Percentiles rank a stretch among this genome's conserved stretches.
These are phyloP conservation scores for Sebastiscus albofasciatus DNA, from an alignment of 2,797 vertebrate genomes.

Conservation along the genomic window DNA sequence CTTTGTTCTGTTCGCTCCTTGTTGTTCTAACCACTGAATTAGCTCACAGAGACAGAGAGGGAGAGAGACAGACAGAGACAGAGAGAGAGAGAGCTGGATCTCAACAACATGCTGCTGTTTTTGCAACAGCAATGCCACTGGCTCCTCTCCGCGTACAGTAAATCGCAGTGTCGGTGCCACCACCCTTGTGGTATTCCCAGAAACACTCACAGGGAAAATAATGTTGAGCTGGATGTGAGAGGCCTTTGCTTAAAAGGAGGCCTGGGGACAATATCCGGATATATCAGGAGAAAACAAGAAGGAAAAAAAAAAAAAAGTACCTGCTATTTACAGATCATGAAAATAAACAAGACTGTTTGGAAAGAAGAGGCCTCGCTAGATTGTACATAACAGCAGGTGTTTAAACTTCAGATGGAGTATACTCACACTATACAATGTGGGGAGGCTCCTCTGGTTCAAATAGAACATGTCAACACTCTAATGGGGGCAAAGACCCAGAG, in stretches of 20 bases:
- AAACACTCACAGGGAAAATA: slow-evolving; percentile 16
- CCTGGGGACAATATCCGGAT: slow-evolving; percentile 69
- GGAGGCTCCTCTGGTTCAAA: slow-evolving; percentile 65
- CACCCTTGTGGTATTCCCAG: slow-evolving; percentile 37
- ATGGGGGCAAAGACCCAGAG: slow-evolving; percentile 71
- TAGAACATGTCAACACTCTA: slow-evolving; percentile 68
- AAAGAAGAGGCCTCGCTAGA: slow-evolving; percentile 48
- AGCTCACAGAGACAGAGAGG: slow-evolving; percentile 62
- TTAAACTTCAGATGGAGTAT: slow-evolving; percentile 67
- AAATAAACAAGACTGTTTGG: slow-evolving; percentile 63
- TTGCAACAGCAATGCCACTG: slow-evolving; percentile 45
- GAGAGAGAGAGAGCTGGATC: slow-evolving; percentile 27
- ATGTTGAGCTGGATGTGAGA: slow-evolving; percentile 37
- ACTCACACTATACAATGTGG: slow-evolving; percentile 59
- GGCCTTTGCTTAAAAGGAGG: slow-evolving; percentile 41
- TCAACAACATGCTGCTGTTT: slow-evolving; percentile 69
- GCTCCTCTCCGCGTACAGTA: slow-evolving; percentile 56
- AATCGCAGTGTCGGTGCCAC: slow-evolving; percentile 19
- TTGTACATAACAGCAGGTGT: slow-evolving; percentile 67
- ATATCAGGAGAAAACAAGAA: slow-evolving; percentile 59
- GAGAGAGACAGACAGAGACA: background rate
- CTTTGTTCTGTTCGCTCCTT: slow-evolving; percentile 70
- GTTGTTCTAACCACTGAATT: slow-evolving; percentile 80
- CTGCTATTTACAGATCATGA: slow-evolving; percentile 59
- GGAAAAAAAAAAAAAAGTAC: slow-evolving; percentile 40